phyloP scores from a whole-genome alignment of 2,797 vertebrate species.

The Bradypodion ventrale region DNA sequence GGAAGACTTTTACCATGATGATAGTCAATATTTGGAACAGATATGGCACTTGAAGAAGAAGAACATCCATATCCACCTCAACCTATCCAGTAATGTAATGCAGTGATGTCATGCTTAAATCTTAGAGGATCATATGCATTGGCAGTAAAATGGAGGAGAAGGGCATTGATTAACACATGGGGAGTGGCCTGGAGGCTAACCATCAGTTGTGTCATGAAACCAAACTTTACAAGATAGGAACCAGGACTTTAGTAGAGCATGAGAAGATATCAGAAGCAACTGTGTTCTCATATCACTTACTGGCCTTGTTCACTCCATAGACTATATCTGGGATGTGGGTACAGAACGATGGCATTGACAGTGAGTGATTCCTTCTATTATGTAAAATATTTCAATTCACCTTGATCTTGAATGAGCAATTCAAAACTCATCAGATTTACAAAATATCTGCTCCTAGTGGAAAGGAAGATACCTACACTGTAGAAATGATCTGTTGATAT shows the following conservation, averaged over 20 bases:
- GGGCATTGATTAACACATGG: background rate
- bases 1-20: too few relatives aligned
- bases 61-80: background rate
- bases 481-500: background rate
- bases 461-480: background rate
- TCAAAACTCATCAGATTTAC: background rate
- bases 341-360: too few relatives aligned
- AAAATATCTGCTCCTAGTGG: background rate
- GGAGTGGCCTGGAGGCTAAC: background rate
- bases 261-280: too few relatives aligned
- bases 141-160: background rate
- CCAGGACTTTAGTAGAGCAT: too few relatives aligned
- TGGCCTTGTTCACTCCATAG: too few relatives aligned
- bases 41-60: too few relatives aligned
- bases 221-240: too few relatives aligned
- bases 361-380: background rate
- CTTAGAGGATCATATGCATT: too few relatives aligned
- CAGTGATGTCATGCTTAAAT: background rate
- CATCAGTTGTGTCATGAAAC: too few relatives aligned
- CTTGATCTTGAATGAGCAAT: background rate
- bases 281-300: too few relatives aligned
- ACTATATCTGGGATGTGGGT: too few relatives aligned
- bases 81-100: background rate
- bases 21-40: too few relatives aligned
- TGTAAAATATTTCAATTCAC: background rate